Conservation (phyloP, 2,888 invertebrate species). For the Apotomis betuletana region DNA sequence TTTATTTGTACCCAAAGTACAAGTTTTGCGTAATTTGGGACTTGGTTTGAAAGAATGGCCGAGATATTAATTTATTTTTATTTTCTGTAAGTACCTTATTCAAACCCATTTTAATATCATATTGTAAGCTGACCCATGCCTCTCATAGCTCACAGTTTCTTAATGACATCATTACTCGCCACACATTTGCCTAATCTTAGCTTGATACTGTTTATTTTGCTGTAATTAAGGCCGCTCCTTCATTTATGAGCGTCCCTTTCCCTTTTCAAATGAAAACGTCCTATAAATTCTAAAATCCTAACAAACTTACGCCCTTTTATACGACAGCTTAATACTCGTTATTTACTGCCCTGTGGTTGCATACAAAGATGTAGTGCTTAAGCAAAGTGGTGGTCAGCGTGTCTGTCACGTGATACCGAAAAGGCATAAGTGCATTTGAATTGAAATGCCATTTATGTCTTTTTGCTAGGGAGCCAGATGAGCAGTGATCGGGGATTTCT, state of each 20-base stretch:
- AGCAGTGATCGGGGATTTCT: no score
- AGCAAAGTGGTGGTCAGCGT: conserved; percentile 10
- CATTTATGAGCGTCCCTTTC: conserved; percentile 6
- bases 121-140: no score
- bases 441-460: background rate
- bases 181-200: conserved; percentile 1
- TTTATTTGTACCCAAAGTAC: no score
- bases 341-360: conserved; percentile 28
- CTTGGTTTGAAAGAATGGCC: no score
- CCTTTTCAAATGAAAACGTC: background rate
- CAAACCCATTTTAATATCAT: no score
- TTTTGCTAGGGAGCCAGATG: background rate
- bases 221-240: conserved; percentile 9
- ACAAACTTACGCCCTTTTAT: background rate
- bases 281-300: background rate
- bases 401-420: background rate
- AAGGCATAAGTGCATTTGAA: background rate
- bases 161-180: background rate
- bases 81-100: no score
- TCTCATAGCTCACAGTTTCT: background rate
- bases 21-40: no score
- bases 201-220: conserved; percentile 11
- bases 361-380: conserved; percentile 24
- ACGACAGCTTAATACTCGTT: background rate
- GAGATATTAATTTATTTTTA: no score